phyloP scores from a whole-genome alignment of 1,140 invertebrate species.

The Rhagoletis pomonella region DNA sequence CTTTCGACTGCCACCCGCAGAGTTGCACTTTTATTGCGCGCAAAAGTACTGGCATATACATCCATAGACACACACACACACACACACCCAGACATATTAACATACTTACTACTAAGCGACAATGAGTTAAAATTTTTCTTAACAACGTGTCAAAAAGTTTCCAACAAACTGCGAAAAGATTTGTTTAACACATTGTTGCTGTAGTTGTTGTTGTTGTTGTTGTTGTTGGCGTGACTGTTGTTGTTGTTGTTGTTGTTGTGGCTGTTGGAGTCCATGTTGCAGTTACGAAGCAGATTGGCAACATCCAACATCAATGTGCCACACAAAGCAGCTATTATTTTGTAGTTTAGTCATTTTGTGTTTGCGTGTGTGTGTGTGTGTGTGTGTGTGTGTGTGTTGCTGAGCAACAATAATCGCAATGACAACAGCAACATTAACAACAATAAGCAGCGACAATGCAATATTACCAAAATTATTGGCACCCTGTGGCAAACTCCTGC shows the following conservation, averaged over 20 bases:
- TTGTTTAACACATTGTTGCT: slow-evolving; percentile 39
- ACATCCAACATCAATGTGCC: slow-evolving; percentile 3
- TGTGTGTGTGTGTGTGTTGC: not conserved
- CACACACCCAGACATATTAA: not conserved
- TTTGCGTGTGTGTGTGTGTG: not conserved
- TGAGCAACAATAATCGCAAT: not conserved
- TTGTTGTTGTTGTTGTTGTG: slow-evolving; percentile 7
- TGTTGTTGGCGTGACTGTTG: no score
- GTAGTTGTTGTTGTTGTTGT: not conserved
- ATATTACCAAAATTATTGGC: slow-evolving; percentile 30
- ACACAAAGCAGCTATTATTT: slow-evolving; percentile 28
- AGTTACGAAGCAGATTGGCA: slow-evolving; percentile 19
- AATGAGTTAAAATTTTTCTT: slow-evolving; percentile 45
- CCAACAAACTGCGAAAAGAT: slow-evolving; percentile 41
- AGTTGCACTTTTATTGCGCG: slow-evolving; percentile 42
- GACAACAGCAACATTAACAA: not conserved
- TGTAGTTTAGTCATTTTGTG: not conserved
- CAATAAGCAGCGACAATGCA: not conserved
- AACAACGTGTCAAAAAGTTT: slow-evolving; percentile 47
- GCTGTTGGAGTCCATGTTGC: slow-evolving; percentile 10
- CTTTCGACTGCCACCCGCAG: slow-evolving; percentile 38
- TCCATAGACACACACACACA: not conserved
- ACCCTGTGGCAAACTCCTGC: not conserved
- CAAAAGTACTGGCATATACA: not conserved
- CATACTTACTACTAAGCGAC: slow-evolving; percentile 11